Evolutionary conservation across 2,888 invertebrate genomes (phyloP), one percentile per base, ranked within the genome.

Genomic region (Nebria brevicollis): DNA sequence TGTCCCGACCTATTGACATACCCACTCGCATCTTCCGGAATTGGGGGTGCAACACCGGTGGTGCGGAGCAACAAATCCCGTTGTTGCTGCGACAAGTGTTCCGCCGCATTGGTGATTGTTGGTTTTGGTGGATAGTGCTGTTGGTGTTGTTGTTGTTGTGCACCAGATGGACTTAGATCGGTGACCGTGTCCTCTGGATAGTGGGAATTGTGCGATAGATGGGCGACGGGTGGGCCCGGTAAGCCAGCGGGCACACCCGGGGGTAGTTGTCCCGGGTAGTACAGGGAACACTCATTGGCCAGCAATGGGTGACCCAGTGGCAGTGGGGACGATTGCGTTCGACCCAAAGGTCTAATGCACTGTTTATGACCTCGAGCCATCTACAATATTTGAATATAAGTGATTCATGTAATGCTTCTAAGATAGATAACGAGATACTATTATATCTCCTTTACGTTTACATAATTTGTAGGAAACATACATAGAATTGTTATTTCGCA

Each of bases 281-380:
- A 76, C n/a, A 75, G 66, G 66, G 85, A 84, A 73, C 85, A 84
- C 43, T 84, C 85, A 79, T 64, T 70, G 75, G 92, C 91, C 79
- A 97, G 92, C 92, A 96, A 94, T 34, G 97, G 96, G 90, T 97
- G 96, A 0, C 97, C 97, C 80, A 98, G 90, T 41, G 96, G 96
- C 85, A 97, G 90, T 0, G 97, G 97, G 2, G 98, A 98, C 72
- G 98, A 98, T 90, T 98, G 98, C 82, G 98, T 98, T 87, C 98
- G 94, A 82, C 97, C 97, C 85, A 97, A 91, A 54, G 96, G 96
- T 77, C 96, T 91, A 84, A 89, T 89, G 26, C 64, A 43, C 15
- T 70, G 41, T 66, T 81, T 81, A 72, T 77, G 81, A 74, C 75
- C 77, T n/a, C 66, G 72, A 65, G 70, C 76, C 54, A 43, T 66